phyloP scores from a whole-genome alignment of 2,113 vertebrate species.

The Corythoichthys intestinalis region DNA sequence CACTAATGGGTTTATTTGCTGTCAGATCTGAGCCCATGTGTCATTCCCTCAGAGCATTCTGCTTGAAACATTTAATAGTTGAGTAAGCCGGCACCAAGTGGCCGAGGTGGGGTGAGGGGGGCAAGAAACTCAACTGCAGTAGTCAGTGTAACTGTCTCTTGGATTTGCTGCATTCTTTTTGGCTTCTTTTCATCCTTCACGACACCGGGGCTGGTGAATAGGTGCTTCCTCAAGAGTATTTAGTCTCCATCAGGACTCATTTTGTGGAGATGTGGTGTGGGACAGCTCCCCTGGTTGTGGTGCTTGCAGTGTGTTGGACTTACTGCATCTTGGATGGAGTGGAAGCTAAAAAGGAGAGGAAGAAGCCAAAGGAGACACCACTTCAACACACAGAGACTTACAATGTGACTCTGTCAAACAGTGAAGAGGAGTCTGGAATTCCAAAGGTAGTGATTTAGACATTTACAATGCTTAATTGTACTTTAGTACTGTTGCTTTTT shows the following conservation, averaged over 20 bases:
- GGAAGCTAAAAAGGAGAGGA: slow-evolving; percentile 78
- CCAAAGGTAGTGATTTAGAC: slow-evolving; percentile 73
- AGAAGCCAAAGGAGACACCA: slow-evolving; percentile 72
- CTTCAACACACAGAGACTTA: slow-evolving; percentile 76
- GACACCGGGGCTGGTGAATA: slow-evolving; percentile 7
- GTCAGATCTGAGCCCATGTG: slow-evolving; percentile 75
- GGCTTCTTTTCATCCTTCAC: neutral
- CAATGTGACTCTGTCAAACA: slow-evolving; percentile 80
- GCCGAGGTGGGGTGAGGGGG: slow-evolving; percentile 21
- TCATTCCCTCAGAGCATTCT: slow-evolving; percentile 73
- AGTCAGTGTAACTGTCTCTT: slow-evolving; percentile 53
- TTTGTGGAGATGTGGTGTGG: slow-evolving; percentile 75
- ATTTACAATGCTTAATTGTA: neutral
- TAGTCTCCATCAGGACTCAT: slow-evolving; percentile 20
- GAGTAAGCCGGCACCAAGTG: slow-evolving; percentile 65
- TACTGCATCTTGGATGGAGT: slow-evolving; percentile 70
- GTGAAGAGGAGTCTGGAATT: slow-evolving; percentile 73
- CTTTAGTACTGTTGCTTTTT: neutral
- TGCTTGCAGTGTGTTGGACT: slow-evolving; percentile 77
- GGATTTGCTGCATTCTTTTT: slow-evolving; percentile 51
- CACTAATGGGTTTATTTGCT: slow-evolving; percentile 80
- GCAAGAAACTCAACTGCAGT: slow-evolving; percentile 39
- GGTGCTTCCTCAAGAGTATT: slow-evolving; percentile 13
- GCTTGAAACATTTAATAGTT: slow-evolving; percentile 76
- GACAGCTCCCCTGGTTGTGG: slow-evolving; percentile 74